Base-by-base conservation (phyloP, 2,113 vertebrate genomes). In the Tupaia chinensis region DNA sequence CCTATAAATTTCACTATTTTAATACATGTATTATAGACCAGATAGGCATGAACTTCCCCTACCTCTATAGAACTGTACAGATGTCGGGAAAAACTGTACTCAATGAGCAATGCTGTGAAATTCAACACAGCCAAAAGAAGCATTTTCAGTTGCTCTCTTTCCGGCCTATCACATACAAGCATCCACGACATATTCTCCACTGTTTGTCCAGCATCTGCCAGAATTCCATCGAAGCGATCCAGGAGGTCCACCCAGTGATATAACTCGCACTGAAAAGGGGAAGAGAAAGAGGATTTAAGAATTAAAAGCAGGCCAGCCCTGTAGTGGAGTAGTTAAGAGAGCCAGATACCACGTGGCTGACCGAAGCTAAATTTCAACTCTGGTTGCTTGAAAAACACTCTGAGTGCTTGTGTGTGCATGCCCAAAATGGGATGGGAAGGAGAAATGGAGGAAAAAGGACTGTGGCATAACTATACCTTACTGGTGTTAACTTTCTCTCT, bases 61-160 rank as follows among this genome's bases (percentile, higher is more conserved):
- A 99, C 99, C 99, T 99, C 99, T 96, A 99, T 99, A 94, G 99
- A 99, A 98, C 99, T 99, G 98, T 99, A 99, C 56, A 99, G 99
- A 97, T 99, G 99, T 9, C 99, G 98, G 72, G 99, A 99, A 98
- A 99, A 99, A 98, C 99, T 99, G 98, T 99, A 99, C 97, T 99
- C 99, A 89, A 99, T 99, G 88, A 99, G 99, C 95, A 99, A 98
- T 1, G 99, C 99, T 7, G 99, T 99, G 98, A 99, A 99, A 97
- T 99, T 99, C 95, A 99, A 99, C 82, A 99, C 99, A 13, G 99
- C 99, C 98, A 99, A 96, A 73, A 99, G 99, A 91, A 99, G 98
- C 22, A 99, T 99, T 98, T 99, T 99, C 83, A 99, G 99, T 86
- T 99, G 99, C 82, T 99, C 98, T 25, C 99, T 99, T 95, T 99